phyloP scores from a whole-genome alignment of 2,113 vertebrate species.

The Pomatostomus ruficeps region DNA sequence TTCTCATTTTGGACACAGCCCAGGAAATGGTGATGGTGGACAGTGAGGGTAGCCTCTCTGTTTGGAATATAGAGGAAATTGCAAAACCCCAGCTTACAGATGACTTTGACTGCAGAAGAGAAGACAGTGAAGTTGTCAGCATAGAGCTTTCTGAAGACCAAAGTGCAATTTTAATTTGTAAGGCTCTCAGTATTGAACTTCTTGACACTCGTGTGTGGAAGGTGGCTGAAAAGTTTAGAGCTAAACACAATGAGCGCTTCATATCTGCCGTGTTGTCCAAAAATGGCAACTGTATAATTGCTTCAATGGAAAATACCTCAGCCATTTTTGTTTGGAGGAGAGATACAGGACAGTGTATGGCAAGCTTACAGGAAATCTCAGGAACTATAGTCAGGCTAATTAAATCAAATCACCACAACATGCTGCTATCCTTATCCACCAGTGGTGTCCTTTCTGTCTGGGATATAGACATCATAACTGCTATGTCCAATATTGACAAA shows the following conservation, averaged over 20 bases:
- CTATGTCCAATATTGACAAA: slow-evolving; percentile 99
- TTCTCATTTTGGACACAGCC: slow-evolving; percentile 89
- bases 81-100: slow-evolving; percentile 89
- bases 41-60: slow-evolving; percentile 92
- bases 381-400: slow-evolving; percentile 95
- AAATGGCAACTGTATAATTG: slow-evolving; percentile 94
- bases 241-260: slow-evolving; percentile 91
- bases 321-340: slow-evolving; percentile 98
- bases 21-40: slow-evolving; percentile 98
- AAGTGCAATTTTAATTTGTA: slow-evolving; percentile 93
- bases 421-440: slow-evolving; percentile 92
- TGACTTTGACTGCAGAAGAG: slow-evolving; percentile 93
- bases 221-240: slow-evolving; percentile 95
- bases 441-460: slow-evolving; percentile 95
- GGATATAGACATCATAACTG: slow-evolving; percentile 98
- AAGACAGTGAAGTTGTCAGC: slow-evolving; percentile 91
- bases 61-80: slow-evolving; percentile 96
- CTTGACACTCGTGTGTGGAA: slow-evolving; percentile 93
- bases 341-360: slow-evolving; percentile 97
- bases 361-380: slow-evolving; percentile 95
- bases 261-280: slow-evolving; percentile 93
- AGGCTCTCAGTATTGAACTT: slow-evolving; percentile 92
- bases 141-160: slow-evolving; percentile 97
- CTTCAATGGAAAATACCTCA: slow-evolving; percentile 97
- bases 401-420: slow-evolving; percentile 94